Base-by-base conservation (phyloP, 2,888 invertebrate genomes). In the Meganola albula region DNA sequence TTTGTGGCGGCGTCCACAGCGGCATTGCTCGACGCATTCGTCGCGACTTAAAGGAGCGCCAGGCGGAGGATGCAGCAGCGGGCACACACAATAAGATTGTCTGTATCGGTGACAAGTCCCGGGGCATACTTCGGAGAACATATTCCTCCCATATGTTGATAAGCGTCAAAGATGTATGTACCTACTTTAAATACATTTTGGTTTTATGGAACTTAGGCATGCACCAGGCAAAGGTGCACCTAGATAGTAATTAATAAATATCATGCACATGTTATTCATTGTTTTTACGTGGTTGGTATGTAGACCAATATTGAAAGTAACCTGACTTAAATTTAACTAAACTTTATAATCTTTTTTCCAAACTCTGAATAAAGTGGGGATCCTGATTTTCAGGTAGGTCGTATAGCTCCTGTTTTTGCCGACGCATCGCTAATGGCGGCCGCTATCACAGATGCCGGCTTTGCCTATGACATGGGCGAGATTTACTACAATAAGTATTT, bases 1-100 rank as follows among this genome's bases (percentile, higher is more conserved):
- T 94, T 1, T 94, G 93, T 70, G 94, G 94, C 14, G 93, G 91
- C 27, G 90, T 93, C 13, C 93, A 94, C 77, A 88, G 90, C 10
- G 88, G 87, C 34, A 87, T 93, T 21, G 84, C 89, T 12, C 89
- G 90, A 31, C 83, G 80, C 18, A 88, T 92, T 37, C 83, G 87
- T 24, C 75, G 75, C 1, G 78, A 83, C 24, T 44, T 91, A 36
- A 20, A 7, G 3, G 2, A 2, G 3, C 20, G 20, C 4, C 20
- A 20, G n/a, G 51, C 61, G 1, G 70, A 63, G 4, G 62, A 70
- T 8, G 38, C 37, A 1, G 67, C 61, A 0, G 56, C 55, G 0
- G 65, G 80, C 2, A 62, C 73, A 1, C 55, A 54, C 14, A 74
- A 87, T 52, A 88, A 88, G 63, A 71, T 94, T 23, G 83, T 92